Conservation (phyloP, 2,113 vertebrate genomes). For the Elgaria multicarinata region DNA sequence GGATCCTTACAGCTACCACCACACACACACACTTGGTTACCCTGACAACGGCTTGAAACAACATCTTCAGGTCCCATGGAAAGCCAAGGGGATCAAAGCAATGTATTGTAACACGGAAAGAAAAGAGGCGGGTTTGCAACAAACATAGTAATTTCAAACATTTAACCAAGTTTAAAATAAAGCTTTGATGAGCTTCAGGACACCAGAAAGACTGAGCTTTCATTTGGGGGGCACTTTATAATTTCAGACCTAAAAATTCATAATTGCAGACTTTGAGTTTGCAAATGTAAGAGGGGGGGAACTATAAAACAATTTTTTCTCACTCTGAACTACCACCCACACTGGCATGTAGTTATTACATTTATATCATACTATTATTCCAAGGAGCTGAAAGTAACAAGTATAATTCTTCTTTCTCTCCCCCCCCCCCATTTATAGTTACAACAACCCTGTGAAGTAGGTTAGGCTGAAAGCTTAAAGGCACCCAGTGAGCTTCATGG, state of each 20-base stretch:
- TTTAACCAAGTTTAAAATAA: neutral
- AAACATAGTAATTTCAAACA: constrained; percentile 7
- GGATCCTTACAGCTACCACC: too few relatives aligned
- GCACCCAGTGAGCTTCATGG: neutral
- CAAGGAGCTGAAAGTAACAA: neutral
- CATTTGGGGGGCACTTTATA: neutral
- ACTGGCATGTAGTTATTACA: neutral
- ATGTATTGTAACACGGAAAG: constrained; percentile 4
- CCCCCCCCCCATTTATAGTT: neutral
- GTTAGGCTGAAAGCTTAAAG: neutral
- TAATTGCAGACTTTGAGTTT: neutral
- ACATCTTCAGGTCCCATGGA: neutral
- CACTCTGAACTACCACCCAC: too few relatives aligned
- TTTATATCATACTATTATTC: neutral
- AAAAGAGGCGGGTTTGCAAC: neutral
- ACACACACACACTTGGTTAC: neutral
- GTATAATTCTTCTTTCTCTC: neutral
- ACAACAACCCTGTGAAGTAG: neutral
- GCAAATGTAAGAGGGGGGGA: neutral
- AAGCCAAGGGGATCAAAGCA: neutral
- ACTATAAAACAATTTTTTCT: neutral
- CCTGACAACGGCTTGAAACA: neutral
- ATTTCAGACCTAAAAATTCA: neutral
- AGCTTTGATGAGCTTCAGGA: neutral
- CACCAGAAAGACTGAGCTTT: neutral